Evolutionary conservation across 2,797 vertebrate genomes (phyloP), one percentile per base, ranked within the genome.

Genomic region (Cygnus olor): DNA sequence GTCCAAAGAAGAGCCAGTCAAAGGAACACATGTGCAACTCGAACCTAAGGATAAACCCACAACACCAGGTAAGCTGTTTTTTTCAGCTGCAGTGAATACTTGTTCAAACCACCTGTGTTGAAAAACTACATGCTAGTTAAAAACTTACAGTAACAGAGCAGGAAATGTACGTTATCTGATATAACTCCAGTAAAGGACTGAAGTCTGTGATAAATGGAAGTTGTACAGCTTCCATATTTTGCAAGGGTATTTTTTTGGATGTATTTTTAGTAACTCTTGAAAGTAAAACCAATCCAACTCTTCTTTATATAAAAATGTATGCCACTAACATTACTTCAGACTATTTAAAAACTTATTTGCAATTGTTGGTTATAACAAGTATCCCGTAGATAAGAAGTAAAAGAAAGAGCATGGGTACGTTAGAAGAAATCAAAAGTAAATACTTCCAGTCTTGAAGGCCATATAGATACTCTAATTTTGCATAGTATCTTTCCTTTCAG

Each of bases 21-120:
- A 97, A 96, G 97, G 96, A 93, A 79, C 94, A 76, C 96, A 97
- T 96, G 96, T 97, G 56, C 96, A 97, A 80, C 93, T 96, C 90
- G 98, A 97, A 28, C 68, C 97, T 47, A 98, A 98, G 95, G 97
- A 97, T 45, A 95, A 96, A 74, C 87, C 97, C 82, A 96, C 97
- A 92, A 97, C 98, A 93, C 96, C 98, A 95, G 98, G 99, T 99
- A 92, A 93, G n/a, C 9, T 74, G 40, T 45, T n/a, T 32, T 51
- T 30, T 56, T 66, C 22, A 32, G 17, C 36, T 60, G 88, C 51
- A 70, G 3, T 85, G 78, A 70, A 53, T 12, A 9, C 7, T 80
- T 5, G 36, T 54, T 81, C 21, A 70, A 64, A 36, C 73, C 22
- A 76, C 40, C 54, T 63, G 30, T 71, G 38, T 78, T 60, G 42